Base-by-base conservation (phyloP, 2,888 invertebrate genomes). In the Sphaerolaimus hirsutus region DNA sequence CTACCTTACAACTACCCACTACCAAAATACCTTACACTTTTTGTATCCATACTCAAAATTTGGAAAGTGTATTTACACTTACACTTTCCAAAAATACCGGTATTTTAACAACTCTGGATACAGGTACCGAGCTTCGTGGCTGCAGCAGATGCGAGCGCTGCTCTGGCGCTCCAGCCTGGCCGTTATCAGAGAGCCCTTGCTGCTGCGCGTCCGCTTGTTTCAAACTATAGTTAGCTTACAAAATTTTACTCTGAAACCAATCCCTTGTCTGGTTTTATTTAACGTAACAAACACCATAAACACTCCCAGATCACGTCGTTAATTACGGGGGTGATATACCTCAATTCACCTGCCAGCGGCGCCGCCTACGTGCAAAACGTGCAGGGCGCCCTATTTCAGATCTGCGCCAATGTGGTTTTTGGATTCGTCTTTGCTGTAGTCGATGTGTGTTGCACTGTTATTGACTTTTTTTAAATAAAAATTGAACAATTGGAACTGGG, bases 351-450 rank as follows among this genome's bases (percentile, higher is more conserved):
- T 4, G 4, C 4, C 40, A 7, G 4, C 24, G 40, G 40, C 22
- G 7, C 3, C 10, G 5, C 40, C 23, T 40, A 12, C 24, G 81
- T 87, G 0, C 81, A 82, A 79, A 89, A 87, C 64, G 81, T 89
- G 54, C 87, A 84, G 62, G 87, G 87, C 36, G 80, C 79, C 25
- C 72, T 87, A 48, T 87, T 83, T 62, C 75, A 86, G 60, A 79
- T 84, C 63, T 71, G 86, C 43, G 81, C 81, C n/a, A 84, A 82
- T 62, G 81, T 84, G 79, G 86, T 86, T 4, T 86, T 89, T 66
- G 80, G 82, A 60, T 87, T 84, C 66, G 77, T 84, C 17, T 84
- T 86, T 60, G 81, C 84, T 48, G 87, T 87, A 25, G 78, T 87
- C 50, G 80, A 79, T 64, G 89, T 87, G 67, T 75, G 79, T 71